phyloP scores from a whole-genome alignment of 2,888 invertebrate genomes.

The Campaea margaritaria region DNA sequence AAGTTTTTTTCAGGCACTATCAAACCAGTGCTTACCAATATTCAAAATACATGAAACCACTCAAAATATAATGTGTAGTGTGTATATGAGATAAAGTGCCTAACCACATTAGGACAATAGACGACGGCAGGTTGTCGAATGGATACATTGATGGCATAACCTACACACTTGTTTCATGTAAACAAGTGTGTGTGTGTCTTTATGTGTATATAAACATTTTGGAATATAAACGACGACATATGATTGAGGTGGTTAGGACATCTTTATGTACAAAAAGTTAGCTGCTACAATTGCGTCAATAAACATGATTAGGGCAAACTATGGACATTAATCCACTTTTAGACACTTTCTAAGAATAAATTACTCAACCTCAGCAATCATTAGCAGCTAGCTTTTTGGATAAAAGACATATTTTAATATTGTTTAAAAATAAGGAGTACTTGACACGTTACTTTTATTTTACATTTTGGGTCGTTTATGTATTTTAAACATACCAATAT shows the following conservation, averaged over 20 bases:
- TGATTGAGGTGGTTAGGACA: neutral
- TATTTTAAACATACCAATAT: constrained; percentile 71
- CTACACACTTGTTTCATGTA: neutral
- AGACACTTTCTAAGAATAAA: neutral
- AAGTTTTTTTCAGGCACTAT: constrained; percentile 80
- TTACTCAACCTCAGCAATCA: neutral
- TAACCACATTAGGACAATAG: constrained; percentile 2
- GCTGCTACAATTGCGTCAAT: neutral
- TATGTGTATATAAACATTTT: too few relatives aligned
- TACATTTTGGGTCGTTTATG: constrained; percentile 56
- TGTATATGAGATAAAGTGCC: constrained; percentile 14
- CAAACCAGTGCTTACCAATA: constrained; percentile 82
- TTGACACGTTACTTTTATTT: neutral
- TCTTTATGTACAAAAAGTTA: neutral
- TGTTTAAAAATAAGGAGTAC: constrained; percentile 3
- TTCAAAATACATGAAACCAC: constrained; percentile 73
- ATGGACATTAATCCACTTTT: neutral
- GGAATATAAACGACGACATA: neutral
- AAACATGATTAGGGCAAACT: neutral
- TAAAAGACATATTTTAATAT: neutral
- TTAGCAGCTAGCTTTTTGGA: constrained; percentile 7
- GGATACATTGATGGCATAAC: too few relatives aligned
- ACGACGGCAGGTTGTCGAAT: neutral
- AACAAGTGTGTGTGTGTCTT: too few relatives aligned
- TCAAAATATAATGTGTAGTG: constrained; percentile 33